Percentiles rank a stretch among this genome's conserved stretches.
Evolutionary conservation across 2,888 invertebrate species (phyloP).

Genomic region (Cecidostiba fungosa): DNA sequence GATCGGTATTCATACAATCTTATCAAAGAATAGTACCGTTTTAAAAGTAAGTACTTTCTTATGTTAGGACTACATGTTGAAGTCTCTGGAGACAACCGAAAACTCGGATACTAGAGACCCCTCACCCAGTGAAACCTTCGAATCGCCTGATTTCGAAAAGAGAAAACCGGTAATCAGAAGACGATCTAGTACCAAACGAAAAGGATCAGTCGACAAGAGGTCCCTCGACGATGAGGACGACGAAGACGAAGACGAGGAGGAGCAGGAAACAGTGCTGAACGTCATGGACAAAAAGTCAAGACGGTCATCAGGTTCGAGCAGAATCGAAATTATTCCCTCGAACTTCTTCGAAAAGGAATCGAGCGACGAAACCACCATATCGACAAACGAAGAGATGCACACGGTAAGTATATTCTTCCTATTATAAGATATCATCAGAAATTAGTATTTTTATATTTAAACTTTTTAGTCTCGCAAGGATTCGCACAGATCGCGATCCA

Average conservation of each 20-base stretch:
- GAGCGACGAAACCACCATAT: conserved; percentile 66
- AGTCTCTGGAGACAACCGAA: conserved; percentile 4
- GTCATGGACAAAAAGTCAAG: conserved; percentile 52
- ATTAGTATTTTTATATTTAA: neutral
- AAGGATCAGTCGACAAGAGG: conserved; percentile 38
- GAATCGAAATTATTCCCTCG: conserved; percentile 46
- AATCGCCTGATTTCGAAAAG: neutral
- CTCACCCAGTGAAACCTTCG: conserved; percentile 8
- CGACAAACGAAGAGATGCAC: conserved; percentile 64
- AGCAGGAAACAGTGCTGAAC: conserved; percentile 54
- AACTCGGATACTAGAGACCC: conserved; percentile 22
- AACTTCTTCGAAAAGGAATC: conserved; percentile 56
- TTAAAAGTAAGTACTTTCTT: neutral
- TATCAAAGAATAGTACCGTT: too few species aligned
- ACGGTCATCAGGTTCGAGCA: conserved; percentile 54
- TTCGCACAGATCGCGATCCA: conserved; percentile 26
- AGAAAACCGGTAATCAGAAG: conserved; percentile 17
- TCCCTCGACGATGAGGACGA: conserved; percentile 37
- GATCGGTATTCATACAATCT: neutral
- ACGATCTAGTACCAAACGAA: conserved; percentile 41
- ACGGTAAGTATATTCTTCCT: conserved; percentile 32
- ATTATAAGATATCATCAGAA: neutral
- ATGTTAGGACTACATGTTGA: conserved; percentile 25
- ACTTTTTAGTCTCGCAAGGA: conserved; percentile 32
- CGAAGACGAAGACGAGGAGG: conserved; percentile 53